Base-by-base conservation (phyloP, 2,888 invertebrate genomes). In the Leucoptera coffeella region DNA sequence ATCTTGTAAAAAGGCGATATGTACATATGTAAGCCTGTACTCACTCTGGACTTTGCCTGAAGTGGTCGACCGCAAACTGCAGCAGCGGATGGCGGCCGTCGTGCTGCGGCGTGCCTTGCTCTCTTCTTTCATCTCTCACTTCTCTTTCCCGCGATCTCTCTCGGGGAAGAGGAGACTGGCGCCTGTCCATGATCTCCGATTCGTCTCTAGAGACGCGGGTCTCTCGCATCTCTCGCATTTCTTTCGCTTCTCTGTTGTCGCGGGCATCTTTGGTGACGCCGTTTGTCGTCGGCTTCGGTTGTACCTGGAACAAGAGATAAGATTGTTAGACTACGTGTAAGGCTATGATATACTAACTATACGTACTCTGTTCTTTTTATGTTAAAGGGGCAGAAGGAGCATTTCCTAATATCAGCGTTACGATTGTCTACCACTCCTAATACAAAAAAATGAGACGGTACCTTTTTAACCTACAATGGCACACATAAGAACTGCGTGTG, bases 31-130 rank as follows among this genome's bases (percentile, higher is more conserved):
- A 9, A 29, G 14, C 19, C 10, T 14, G 25, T 42, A 81, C 89
- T 84, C 58, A 94, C 92, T 93, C 92, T 31, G 85, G 77, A 38
- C 84, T 82, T 47, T 94, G 91, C 42, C 94, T 77, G 76, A 96
- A 99, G 60, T 96, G 87, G 43, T 92, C 84, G 71, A 96, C 86
- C 29, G 97, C 97, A 57, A 93, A 99, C 62, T 97, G 96, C 42
- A 97, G 76, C 47, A 97, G 74, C 9, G 96, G 94, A 60, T 91
- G 92, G 57, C 93, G 90, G 31, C 90, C 91, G 39, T 78, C 41
- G 60, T 80, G 47, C 43, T 62, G 52, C 12, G 61, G 65, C 22
- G 65, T 60, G 19, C 60, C 45, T 43, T 65, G 61, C n/a, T 65
- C 65, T 41, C 62, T 51, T 30, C 65, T 56, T 4, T 67, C 64